Conservation (phyloP, 2,888 invertebrate genomes). For the Pachliopta kotzebuea region DNA sequence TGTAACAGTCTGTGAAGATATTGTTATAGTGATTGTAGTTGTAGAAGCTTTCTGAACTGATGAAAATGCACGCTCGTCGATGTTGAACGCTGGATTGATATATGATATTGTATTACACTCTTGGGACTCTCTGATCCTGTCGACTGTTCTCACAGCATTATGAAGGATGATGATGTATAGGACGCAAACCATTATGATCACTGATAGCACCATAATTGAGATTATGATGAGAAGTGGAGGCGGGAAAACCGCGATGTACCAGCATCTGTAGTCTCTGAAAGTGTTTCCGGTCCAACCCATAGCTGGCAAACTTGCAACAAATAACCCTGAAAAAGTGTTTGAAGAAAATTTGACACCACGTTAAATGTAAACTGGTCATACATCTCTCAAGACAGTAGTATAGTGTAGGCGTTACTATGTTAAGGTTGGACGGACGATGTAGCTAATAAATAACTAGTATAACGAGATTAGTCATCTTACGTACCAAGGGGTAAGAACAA, state of each 20-base stretch:
- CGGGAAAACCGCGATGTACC: conserved; percentile 80
- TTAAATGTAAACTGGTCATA: background rate
- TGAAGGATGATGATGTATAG: conserved; percentile 79
- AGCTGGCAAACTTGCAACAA: conserved; percentile 51
- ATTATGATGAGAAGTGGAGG: conserved; percentile 71
- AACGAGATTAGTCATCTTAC: no score
- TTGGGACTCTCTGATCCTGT: conserved; percentile 63
- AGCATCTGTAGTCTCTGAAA: conserved; percentile 75
- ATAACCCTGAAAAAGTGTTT: conserved; percentile 47
- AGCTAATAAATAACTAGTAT: no score
- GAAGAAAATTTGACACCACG: background rate
- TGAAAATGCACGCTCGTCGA: conserved; percentile 45
- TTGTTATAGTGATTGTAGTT: conserved; percentile 42
- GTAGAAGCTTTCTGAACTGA: conserved; percentile 36
- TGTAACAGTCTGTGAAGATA: conserved; percentile 40
- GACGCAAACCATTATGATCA: conserved; percentile 57
- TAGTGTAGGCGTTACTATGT: no score
- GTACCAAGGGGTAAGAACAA: no score
- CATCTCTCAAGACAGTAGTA: background rate
- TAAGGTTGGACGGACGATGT: no score
- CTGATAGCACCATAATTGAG: conserved; percentile 68
- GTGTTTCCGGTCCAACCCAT: conserved; percentile 68
- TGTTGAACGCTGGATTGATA: conserved; percentile 35
- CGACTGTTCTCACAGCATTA: conserved; percentile 75
- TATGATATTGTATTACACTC: conserved; percentile 43